phyloP scores from a whole-genome alignment of 2,888 invertebrate species.

The Chalcosyrphus nemorum region DNA sequence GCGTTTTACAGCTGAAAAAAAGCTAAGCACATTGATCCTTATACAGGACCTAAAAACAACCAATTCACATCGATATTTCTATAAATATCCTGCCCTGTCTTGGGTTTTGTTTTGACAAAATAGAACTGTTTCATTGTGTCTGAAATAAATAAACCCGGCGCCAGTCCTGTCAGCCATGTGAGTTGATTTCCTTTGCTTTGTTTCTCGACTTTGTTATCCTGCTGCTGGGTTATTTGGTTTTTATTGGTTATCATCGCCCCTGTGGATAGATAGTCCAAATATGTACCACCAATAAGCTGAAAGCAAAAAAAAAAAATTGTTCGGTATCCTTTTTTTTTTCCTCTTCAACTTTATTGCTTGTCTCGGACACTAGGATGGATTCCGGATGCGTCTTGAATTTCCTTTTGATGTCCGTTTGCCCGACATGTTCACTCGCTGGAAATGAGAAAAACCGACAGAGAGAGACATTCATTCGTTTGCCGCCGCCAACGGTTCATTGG shows the following conservation, averaged over 20 bases:
- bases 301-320: slow-evolving; percentile 7
- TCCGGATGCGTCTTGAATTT: slow-evolving; percentile 39
- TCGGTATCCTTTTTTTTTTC: slow-evolving; percentile 17
- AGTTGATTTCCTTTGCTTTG: slow-evolving; percentile 30
- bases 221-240: slow-evolving; percentile 14
- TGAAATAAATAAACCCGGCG: background rate
- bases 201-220: slow-evolving; percentile 19
- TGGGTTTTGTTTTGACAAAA: background rate
- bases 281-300: background rate
- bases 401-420: slow-evolving; percentile 20
- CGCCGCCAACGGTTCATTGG: slow-evolving; percentile 4
- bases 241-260: slow-evolving; percentile 18
- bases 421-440: background rate
- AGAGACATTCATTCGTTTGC: slow-evolving; percentile 14
- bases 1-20: too few species aligned
- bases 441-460: slow-evolving; percentile 21
- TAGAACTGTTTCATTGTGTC: background rate
- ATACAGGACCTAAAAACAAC: too few species aligned
- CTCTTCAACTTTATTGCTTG: slow-evolving; percentile 14
- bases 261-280: background rate
- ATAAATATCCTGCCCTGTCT: too few species aligned
- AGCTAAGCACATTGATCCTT: too few species aligned
- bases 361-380: slow-evolving; percentile 11
- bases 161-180: slow-evolving; percentile 20
- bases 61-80: too few species aligned